Evolutionary conservation across 2,888 invertebrate species (phyloP), one percentile per base, ranked within the genome.

Genomic region (Ephialtes manifestator): DNA sequence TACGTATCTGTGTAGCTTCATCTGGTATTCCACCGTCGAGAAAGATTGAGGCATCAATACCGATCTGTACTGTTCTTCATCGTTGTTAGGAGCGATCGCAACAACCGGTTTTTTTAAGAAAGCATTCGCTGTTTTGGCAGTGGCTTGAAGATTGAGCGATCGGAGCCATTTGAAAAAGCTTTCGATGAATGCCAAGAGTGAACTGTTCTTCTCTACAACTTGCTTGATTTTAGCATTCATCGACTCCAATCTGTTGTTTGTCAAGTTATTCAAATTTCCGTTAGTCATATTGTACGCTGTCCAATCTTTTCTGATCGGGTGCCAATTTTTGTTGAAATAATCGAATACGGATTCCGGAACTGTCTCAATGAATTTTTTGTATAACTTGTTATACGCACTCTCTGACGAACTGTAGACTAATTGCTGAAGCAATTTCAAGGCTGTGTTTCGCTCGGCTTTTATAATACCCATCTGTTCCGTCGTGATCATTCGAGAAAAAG

Each of bases 271-370:
- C 15, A 84, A 71, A 58, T 88, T 87, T 3, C 78, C 53, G 18
- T 46, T 4, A 15, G 46, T 46, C 86, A 86, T 86, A 13, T 76
- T 67, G 58, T 81, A 86, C 4, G 35, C 28, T 10, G 85, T 84
- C 87, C 88, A 89, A 46, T 88, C 76, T n/a, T 81, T n/a, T 55
- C 75, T 53, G 13, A 87, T 89, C 24, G 28, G 0, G 58, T 89
- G 84, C 87, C 87, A 89, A 79, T 87, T 87, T n/a, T 63, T 39
- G 53, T 89, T 55, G 51, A 83, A 88, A 75, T 89, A 88, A 2
- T 75, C 10, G 1, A 65, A 0, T 2, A 87, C 84, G 18, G 13
- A 15, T 8, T 15, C 18, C 51, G 87, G 87, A 3, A 70, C 82
- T 8, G 63, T 2, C 0, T 60, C 4, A 28, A 48, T 63, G 28